Evolutionary conservation across 37 sponge, comb jelly and placozoan genomes (phyloP).

Genomic region (Tethya wilhelma): DNA sequence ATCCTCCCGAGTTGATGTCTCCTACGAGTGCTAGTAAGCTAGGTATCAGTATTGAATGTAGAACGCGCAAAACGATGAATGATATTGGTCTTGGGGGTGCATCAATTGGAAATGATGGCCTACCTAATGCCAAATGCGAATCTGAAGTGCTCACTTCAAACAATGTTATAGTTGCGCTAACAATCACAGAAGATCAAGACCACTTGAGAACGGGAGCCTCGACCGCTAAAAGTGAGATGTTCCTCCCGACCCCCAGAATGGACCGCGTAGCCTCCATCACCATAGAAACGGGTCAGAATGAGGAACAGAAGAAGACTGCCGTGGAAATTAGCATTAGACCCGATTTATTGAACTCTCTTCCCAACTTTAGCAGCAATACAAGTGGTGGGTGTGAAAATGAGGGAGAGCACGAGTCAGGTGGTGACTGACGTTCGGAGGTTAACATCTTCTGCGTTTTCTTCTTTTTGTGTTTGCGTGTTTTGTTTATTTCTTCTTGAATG

Average conservation of each 20-base stretch:
- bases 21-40: conserved; percentile 8
- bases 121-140: neutral
- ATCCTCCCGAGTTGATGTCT: conserved; percentile 1
- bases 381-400: too few species aligned
- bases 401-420: too few species aligned
- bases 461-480: too few species aligned
- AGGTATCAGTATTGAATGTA: conserved; percentile 50
- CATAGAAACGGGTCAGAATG: conserved; percentile 14
- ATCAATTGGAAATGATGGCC: neutral
- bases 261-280: conserved; percentile 36
- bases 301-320: neutral
- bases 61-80: conserved; percentile 18
- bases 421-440: too few species aligned
- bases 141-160: conserved; percentile 46
- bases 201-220: neutral
- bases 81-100: neutral
- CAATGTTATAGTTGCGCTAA: conserved; percentile 49
- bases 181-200: conserved; percentile 10
- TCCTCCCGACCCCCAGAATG: neutral
- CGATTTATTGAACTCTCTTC: too few species aligned
- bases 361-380: too few species aligned
- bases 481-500: too few species aligned
- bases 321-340: too few species aligned
- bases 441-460: too few species aligned
- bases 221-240: neutral